A percentile compares a stretch with the other conserved stretches of the same genome.
Conservation (phyloP, 2,113 vertebrate species). For the Gymnocephalus cernua region DNA sequence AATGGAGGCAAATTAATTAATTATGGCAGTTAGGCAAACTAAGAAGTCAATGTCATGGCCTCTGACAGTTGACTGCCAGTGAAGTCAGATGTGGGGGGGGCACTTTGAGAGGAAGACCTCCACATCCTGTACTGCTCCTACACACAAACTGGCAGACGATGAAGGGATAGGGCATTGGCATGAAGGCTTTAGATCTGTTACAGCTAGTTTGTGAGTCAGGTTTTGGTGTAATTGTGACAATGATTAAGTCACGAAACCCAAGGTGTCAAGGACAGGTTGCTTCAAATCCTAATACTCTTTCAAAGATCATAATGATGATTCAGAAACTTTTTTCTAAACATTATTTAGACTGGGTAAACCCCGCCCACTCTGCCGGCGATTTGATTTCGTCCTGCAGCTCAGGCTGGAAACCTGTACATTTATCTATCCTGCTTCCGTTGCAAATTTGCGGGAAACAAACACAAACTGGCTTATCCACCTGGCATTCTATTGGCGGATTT, state of each 20-base stretch:
- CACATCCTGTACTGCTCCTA: conserved; percentile 10
- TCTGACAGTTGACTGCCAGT: conserved; percentile 46
- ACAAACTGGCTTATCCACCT: too few relatives aligned
- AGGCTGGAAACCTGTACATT: too few relatives aligned
- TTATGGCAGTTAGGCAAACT: conserved; percentile 66
- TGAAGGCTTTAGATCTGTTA: conserved; percentile 35
- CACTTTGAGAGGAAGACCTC: conserved; percentile 18
- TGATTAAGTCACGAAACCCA: conserved; percentile 2
- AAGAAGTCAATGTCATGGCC: conserved; percentile 73
- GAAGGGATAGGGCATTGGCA: conserved; percentile 45
- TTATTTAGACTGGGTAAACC: too few relatives aligned
- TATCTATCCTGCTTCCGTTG: too few relatives aligned
- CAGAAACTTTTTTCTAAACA: not conserved
- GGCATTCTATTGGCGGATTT: too few relatives aligned
- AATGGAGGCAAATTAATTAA: conserved; percentile 76
- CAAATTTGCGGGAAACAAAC: too few relatives aligned
- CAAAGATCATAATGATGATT: not conserved
- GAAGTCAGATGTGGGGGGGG: conserved; percentile 55
- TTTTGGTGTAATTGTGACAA: conserved; percentile 12
- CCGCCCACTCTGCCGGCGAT: too few relatives aligned
- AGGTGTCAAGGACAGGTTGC: not conserved
- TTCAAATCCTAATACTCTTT: not conserved
- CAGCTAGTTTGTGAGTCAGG: conserved; percentile 40
- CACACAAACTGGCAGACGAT: conserved; percentile 48
- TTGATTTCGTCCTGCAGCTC: too few relatives aligned